Percentiles rank a stretch among this genome's conserved stretches.
These are phyloP conservation scores for Drosophila paracracens DNA, from an alignment of 2,888 invertebrate species.

Conservation along the genomic window DNA sequence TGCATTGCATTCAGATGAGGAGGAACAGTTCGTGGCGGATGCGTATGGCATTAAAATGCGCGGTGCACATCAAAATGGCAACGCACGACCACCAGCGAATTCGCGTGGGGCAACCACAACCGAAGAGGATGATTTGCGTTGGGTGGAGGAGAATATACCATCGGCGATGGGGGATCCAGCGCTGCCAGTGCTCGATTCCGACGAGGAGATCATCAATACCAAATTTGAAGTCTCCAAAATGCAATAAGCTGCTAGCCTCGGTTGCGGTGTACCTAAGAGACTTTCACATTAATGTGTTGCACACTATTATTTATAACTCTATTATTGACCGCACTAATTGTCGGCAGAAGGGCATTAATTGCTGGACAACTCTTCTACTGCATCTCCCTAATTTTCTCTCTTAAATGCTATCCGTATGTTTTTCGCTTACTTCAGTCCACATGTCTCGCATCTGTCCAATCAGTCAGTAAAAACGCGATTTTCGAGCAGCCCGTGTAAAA, in stretches of 20 bases:
- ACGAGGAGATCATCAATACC: slow-evolving; percentile 93
- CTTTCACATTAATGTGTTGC: slow-evolving; percentile 48
- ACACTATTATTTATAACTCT: slow-evolving; percentile 46
- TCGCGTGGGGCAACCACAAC: slow-evolving; percentile 84
- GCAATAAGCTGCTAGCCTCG: slow-evolving; percentile 87
- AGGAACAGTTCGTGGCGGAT: slow-evolving; percentile 94
- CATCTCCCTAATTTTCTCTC: slow-evolving; percentile 12
- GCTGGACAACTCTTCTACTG: slow-evolving; percentile 46
- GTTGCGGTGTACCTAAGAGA: slow-evolving; percentile 53
- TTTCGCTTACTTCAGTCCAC: slow-evolving; percentile 7
- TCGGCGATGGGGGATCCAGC: slow-evolving; percentile 90
- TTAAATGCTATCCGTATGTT: slow-evolving; percentile 13
- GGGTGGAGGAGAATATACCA: slow-evolving; percentile 98
- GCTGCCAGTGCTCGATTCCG: slow-evolving; percentile 89
- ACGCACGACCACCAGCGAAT: slow-evolving; percentile 82
- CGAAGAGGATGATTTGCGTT: slow-evolving; percentile 92
- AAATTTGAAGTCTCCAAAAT: slow-evolving; percentile 95
- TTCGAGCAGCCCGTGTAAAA: slow-evolving; percentile 60
- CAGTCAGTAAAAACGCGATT: slow-evolving; percentile 13
- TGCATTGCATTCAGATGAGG: slow-evolving; percentile 87
- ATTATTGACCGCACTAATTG: slow-evolving; percentile 40
- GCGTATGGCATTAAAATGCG: slow-evolving; percentile 94
- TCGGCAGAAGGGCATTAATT: slow-evolving; percentile 32
- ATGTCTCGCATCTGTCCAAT: slow-evolving; percentile 7
- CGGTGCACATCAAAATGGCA: slow-evolving; percentile 85